A percentile compares a stretch with the other conserved stretches of the same genome.
Conservation (phyloP, 1,140 invertebrate species). For the Caerostris extrusa region DNA sequence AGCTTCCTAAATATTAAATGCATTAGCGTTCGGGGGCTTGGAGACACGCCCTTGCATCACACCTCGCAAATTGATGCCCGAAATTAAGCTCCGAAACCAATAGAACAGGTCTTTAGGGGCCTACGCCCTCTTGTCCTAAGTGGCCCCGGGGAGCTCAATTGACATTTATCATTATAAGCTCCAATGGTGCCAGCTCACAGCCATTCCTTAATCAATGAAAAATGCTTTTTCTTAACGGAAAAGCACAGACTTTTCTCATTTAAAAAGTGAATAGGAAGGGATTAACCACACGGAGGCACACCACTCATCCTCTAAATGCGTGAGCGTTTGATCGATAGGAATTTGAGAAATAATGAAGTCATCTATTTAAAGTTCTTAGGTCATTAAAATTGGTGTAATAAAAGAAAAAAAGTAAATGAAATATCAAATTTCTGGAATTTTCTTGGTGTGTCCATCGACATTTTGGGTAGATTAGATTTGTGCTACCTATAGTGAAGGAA, state of each 20-base stretch:
- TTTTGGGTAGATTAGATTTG: neutral
- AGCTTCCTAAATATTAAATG: slow-evolving; percentile 53
- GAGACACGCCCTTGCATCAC: slow-evolving; percentile 74
- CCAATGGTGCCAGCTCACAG: slow-evolving; percentile 10
- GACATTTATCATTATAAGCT: slow-evolving; percentile 73
- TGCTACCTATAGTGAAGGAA: neutral
- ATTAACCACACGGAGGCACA: neutral
- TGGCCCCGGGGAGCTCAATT: slow-evolving; percentile 56
- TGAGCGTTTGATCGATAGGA: slow-evolving; percentile 38
- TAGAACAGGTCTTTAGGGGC: slow-evolving; percentile 56
- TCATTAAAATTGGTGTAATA: neutral
- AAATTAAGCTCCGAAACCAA: slow-evolving; percentile 72
- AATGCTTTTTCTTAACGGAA: neutral
- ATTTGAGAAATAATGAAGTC: slow-evolving; percentile 39
- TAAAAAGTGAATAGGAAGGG: slow-evolving; percentile 19
- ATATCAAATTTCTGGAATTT: neutral
- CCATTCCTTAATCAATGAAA: slow-evolving; percentile 34
- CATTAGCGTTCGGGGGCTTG: slow-evolving; percentile 65
- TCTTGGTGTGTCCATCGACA: neutral
- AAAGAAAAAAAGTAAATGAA: neutral
- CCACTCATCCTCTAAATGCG: neutral
- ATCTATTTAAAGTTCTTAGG: slow-evolving; percentile 6
- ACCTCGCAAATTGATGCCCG: slow-evolving; percentile 74
- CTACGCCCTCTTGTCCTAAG: slow-evolving; percentile 67
- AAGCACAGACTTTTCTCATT: slow-evolving; percentile 23